A percentile compares a stretch with the other conserved stretches of the same genome.
These are phyloP conservation scores for Ornithorhynchus anatinus DNA, from an alignment of 2,113 vertebrate species.

Conservation along the genomic window DNA sequence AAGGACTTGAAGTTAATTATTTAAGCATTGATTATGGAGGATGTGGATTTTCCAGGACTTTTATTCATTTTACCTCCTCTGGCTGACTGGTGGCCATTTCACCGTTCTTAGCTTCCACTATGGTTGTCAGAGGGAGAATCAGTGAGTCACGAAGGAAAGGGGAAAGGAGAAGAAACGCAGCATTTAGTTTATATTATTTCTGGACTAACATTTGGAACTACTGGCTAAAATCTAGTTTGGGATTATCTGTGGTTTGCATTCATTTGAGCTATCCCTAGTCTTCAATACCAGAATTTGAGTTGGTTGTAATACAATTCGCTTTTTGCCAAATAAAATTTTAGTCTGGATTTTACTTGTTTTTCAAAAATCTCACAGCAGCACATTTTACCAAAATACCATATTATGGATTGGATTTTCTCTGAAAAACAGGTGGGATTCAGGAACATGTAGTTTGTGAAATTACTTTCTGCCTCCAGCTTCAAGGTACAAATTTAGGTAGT, in stretches of 20 bases:
- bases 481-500: not conserved
- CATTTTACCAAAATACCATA: not conserved
- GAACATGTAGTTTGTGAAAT: not conserved
- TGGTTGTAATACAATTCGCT: not conserved
- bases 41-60: not conserved
- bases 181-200: no score
- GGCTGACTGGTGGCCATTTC: not conserved
- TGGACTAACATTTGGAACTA: no score
- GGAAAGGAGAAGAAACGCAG: no score
- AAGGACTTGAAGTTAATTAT: not conserved
- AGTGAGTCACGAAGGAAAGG: no score
- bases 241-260: no score
- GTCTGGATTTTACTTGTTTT: no score
- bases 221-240: no score
- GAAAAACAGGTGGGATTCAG: not conserved
- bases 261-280: slow-evolving; percentile 14
- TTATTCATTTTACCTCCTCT: not conserved
- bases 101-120: no score
- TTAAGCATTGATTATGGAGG: not conserved
- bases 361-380: no score
- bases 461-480: not conserved
- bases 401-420: not conserved
- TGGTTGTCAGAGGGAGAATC: no score
- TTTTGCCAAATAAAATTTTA: no score
- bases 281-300: not conserved